Percentiles rank a stretch among this genome's conserved stretches.
These are phyloP conservation scores for Lytechinus pictus DNA, from an alignment of 35 echinoderm and acorn worm species.

Conservation along the genomic window DNA sequence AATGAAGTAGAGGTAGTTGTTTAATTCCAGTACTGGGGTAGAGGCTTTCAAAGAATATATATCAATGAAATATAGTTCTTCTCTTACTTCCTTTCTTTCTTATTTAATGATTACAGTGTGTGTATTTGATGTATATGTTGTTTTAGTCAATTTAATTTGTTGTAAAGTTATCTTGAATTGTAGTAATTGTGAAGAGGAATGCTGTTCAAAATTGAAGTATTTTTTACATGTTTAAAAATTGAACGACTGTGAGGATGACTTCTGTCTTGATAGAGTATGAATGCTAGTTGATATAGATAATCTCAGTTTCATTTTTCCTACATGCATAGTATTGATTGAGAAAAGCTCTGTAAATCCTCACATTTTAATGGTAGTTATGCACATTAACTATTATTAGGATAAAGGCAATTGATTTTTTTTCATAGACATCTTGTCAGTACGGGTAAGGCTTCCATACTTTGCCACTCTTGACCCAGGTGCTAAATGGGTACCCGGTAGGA, in stretches of 20 bases:
- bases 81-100: not conserved
- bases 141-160: not conserved
- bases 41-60: not conserved
- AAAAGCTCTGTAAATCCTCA: too few relatives aligned
- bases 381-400: too few relatives aligned
- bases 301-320: too few relatives aligned
- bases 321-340: not conserved
- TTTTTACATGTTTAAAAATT: not conserved
- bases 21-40: not conserved
- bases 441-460: too few relatives aligned
- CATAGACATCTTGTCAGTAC: too few relatives aligned
- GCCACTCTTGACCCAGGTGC: too few relatives aligned
- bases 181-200: not conserved
- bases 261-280: not conserved
- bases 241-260: not conserved
- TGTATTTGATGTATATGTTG: not conserved
- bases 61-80: not conserved
- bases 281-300: not conserved
- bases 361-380: too few relatives aligned
- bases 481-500: too few relatives aligned
- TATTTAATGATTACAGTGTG: not conserved
- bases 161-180: not conserved
- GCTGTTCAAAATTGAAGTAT: not conserved
- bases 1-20: not conserved
- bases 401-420: too few relatives aligned